Evolutionary conservation across 1,140 invertebrate species (phyloP).

Genomic region (Drosophila parabipectinata): DNA sequence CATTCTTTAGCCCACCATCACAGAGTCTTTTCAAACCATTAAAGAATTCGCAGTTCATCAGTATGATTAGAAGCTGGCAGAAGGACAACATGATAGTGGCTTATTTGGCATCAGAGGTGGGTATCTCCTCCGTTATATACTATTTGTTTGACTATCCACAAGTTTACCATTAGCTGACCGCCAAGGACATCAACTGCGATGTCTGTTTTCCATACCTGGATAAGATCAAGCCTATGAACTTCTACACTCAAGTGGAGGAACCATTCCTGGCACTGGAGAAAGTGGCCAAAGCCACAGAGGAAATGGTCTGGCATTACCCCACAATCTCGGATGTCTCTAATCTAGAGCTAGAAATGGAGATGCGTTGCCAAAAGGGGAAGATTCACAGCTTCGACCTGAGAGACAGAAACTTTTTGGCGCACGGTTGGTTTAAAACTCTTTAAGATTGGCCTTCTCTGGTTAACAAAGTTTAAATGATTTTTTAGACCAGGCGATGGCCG

Average conservation of each 20-base stretch:
- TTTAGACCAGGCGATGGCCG: slow-evolving; percentile 42
- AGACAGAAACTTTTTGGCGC: slow-evolving; percentile 12
- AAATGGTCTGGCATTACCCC: slow-evolving; percentile 2
- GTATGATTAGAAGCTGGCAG: slow-evolving; percentile 8
- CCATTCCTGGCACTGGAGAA: slow-evolving; percentile 11
- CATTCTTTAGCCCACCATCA: not conserved
- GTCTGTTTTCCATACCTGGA: slow-evolving; percentile 47
- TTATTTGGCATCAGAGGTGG: slow-evolving; percentile 45
- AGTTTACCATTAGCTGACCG: slow-evolving; percentile 25
- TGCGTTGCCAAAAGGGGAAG: slow-evolving; percentile 15
- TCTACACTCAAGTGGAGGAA: slow-evolving; percentile 52
- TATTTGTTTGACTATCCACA: not conserved
- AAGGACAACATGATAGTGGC: slow-evolving; percentile 41
- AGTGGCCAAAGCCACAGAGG: not conserved
- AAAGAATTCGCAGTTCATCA: not conserved
- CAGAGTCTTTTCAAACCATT: slow-evolving; percentile 36
- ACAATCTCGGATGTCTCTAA: not conserved
- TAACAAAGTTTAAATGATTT: not conserved
- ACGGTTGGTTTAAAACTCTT: slow-evolving; percentile 34
- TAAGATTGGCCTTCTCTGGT: not conserved
- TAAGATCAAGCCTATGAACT: slow-evolving; percentile 18
- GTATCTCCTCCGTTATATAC: not conserved
- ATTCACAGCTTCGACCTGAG: slow-evolving; percentile 42
- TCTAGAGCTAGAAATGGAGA: not conserved
- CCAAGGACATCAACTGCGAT: slow-evolving; percentile 48